A percentile compares a stretch with the other conserved stretches of the same genome.
phyloP scores from a whole-genome alignment of 2,113 vertebrate genomes.

The Bos taurus region DNA sequence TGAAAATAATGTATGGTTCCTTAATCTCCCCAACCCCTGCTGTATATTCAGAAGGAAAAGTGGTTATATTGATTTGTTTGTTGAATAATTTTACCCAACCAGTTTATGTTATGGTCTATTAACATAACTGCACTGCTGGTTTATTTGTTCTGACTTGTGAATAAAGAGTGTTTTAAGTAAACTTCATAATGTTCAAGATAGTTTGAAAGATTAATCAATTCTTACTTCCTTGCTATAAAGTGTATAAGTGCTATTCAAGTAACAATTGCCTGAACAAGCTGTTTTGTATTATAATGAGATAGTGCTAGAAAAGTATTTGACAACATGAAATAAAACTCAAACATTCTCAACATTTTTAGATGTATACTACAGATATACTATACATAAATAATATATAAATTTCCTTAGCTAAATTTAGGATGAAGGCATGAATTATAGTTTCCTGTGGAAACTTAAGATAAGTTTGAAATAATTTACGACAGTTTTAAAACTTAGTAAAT shows the following conservation, averaged over 20 bases:
- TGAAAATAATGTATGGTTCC: not conserved
- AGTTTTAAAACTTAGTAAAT: not conserved
- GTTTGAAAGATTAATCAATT: slow-evolving; percentile 30
- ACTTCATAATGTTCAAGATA: slow-evolving; percentile 18
- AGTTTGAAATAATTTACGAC: not conserved
- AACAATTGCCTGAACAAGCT: slow-evolving; percentile 21
- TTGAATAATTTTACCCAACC: slow-evolving; percentile 3
- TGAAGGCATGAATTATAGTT: not conserved
- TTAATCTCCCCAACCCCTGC: not conserved
- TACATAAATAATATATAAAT: not conserved
- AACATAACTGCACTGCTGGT: slow-evolving; percentile 13
- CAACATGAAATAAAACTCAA: slow-evolving; percentile 22
- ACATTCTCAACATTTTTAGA: not conserved
- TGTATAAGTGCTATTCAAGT: not conserved
- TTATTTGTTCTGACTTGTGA: slow-evolving; percentile 34
- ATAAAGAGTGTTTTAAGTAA: slow-evolving; percentile 47
- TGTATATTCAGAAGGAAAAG: slow-evolving; percentile 45
- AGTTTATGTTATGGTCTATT: slow-evolving; percentile 19
- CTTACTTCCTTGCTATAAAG: slow-evolving; percentile 23
- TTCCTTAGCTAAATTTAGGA: not conserved
- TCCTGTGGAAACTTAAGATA: not conserved
- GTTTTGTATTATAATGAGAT: slow-evolving; percentile 32
- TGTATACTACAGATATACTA: not conserved
- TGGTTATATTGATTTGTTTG: slow-evolving; percentile 51
- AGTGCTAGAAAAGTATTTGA: slow-evolving; percentile 18